phyloP scores from a whole-genome alignment of 2,797 vertebrate species.

The Tachyglossus aculeatus region DNA sequence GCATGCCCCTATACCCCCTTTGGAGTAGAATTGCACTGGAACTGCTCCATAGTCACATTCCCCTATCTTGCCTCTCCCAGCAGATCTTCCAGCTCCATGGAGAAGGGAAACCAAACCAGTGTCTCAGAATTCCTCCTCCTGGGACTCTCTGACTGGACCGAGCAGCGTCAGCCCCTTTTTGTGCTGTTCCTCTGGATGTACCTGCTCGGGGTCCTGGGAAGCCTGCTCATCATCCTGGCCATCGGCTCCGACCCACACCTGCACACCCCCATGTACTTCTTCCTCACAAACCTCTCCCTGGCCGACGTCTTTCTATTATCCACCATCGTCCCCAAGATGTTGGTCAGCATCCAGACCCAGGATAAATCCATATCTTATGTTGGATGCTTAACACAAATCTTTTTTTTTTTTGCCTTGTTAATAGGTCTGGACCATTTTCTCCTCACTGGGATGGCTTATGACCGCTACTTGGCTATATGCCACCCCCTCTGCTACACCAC shows the following conservation, averaged over 20 bases:
- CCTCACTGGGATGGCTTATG: conserved; percentile 30
- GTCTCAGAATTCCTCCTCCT: conserved; percentile 27
- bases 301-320: conserved; percentile 19
- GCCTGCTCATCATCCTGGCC: conserved; percentile 18
- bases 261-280: conserved; percentile 35
- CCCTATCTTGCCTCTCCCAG: too few relatives aligned
- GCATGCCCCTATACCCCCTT: too few relatives aligned
- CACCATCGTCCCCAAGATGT: conserved; percentile 32
- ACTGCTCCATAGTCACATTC: too few relatives aligned
- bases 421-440: conserved; percentile 28
- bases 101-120: conserved; percentile 13
- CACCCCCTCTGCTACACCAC: conserved; percentile 11
- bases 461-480: conserved; percentile 32
- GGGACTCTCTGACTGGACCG: background rate
- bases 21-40: too few relatives aligned
- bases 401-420: conserved; percentile 40
- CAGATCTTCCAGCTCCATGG: too few relatives aligned
- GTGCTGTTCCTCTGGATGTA: conserved; percentile 29
- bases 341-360: conserved; percentile 4
- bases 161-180: conserved; percentile 8
- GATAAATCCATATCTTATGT: conserved; percentile 1
- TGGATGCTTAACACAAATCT: conserved; percentile 31
- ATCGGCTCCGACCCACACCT: conserved; percentile 8
- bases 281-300: conserved; percentile 25
- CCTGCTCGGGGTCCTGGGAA: conserved; percentile 6